Evolutionary conservation across 2,113 vertebrate genomes (phyloP).

Genomic region (Pipra filicauda): DNA sequence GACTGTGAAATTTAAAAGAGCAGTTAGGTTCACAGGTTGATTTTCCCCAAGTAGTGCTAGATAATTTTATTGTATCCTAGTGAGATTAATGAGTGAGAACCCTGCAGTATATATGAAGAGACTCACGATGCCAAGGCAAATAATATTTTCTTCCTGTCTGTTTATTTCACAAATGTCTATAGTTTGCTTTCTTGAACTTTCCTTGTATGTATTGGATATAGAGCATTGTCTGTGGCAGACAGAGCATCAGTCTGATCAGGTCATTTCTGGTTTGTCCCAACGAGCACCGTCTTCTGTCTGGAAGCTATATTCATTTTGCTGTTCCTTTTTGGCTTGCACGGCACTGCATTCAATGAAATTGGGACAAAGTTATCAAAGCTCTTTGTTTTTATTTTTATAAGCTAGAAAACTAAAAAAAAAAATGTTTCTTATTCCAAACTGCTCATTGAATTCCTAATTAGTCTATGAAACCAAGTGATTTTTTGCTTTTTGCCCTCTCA

Average conservation of each 20-base stretch:
- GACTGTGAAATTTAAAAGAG: not conserved
- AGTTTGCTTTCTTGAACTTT: not conserved
- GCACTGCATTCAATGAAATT: not conserved
- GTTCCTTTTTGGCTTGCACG: not conserved
- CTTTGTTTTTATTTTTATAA: not conserved
- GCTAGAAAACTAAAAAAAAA: not conserved
- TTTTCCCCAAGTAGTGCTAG: not conserved
- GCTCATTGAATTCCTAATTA: not conserved
- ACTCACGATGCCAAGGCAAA: not conserved
- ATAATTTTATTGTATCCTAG: not conserved
- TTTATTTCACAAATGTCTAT: not conserved
- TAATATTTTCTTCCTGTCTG: not conserved
- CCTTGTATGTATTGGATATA: not conserved
- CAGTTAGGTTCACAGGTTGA: not conserved
- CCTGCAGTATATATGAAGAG: not conserved
- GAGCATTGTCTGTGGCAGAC: not conserved
- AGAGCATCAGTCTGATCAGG: accelerated
- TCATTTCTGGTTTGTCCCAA: not conserved
- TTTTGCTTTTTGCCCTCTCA: not conserved
- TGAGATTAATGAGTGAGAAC: not conserved
- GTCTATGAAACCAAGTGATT: not conserved
- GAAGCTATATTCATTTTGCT: not conserved
- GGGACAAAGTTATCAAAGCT: not conserved
- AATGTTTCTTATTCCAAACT: not conserved
- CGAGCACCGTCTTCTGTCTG: not conserved